Conservation (phyloP, 1,140 invertebrate genomes). For the Scaptomyza hsui region DNA sequence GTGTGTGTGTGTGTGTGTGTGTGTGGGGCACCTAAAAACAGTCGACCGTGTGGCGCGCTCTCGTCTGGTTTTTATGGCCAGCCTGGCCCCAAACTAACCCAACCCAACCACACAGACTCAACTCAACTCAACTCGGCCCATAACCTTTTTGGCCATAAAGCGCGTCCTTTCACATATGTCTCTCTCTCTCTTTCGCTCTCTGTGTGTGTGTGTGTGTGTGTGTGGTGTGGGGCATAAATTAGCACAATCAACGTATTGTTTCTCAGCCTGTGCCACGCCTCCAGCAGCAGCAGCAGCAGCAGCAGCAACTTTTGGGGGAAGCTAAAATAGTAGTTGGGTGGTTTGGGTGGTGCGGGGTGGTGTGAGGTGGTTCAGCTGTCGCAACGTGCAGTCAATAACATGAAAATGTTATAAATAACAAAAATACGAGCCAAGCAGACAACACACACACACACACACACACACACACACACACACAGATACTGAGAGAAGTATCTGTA, state of each 20-base stretch:
- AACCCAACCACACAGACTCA: constrained; percentile 14
- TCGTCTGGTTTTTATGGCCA: constrained; percentile 77
- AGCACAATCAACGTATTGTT: constrained; percentile 82
- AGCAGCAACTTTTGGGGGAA: neutral
- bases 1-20: constrained; percentile 29
- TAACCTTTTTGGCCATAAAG: constrained; percentile 78
- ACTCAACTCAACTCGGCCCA: constrained; percentile 31
- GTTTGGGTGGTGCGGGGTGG: neutral
- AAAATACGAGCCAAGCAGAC: constrained; percentile 57
- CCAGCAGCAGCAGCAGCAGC: constrained; percentile 8
- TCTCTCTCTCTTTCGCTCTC: no score
- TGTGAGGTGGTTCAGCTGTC: constrained; percentile 7
- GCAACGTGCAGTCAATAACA: constrained; percentile 72
- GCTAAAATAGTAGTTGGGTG: neutral
- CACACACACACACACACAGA: neutral
- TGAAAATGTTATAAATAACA: constrained; percentile 80
- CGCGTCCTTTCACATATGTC: constrained; percentile 51
- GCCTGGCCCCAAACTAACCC: constrained; percentile 36
- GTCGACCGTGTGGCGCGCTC: constrained; percentile 68
- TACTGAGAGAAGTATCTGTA: constrained; percentile 19
- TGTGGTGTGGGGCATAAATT: constrained; percentile 67
- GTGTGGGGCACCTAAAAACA: constrained; percentile 72
- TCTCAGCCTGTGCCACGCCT: constrained; percentile 61
- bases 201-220: constrained; percentile 3
- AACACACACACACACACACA: constrained; percentile 4